Base-by-base conservation (phyloP, 2,797 vertebrate species). In the Capromys pilorides region DNA sequence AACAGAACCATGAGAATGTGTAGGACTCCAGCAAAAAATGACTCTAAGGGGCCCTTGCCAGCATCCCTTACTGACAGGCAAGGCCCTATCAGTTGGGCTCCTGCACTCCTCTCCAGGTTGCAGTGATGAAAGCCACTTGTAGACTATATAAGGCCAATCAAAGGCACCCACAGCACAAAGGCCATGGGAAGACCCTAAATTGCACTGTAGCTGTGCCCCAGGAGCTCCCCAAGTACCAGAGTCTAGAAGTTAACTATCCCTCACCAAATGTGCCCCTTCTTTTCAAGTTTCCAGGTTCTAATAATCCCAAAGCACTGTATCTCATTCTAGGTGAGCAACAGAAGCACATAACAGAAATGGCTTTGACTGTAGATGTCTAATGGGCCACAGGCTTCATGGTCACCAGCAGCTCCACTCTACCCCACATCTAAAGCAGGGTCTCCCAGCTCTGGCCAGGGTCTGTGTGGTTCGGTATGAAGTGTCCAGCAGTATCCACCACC, bases 241-340 rank as follows among this genome's bases (percentile, higher is more conserved):
- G 69, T 51, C 26, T 61, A 11, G 19, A 28, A 54, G 51, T 39
- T 71, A 49, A 31, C 3, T 24, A 39, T 9, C 67, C 13, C n/a
- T 87, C n/a, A 81, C 33, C 28, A 80, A 59, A 64, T 64, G 49
- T 71, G 24, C 4, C 59, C n/a, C 59, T 64, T 64, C 86, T 86
- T n/a, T 22, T 64, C n/a, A 90, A 57, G n/a, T n/a, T 71, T 51
- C 51, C 39, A 83, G 51, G 39, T 80, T 92, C 93, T 26, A 83
- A 54, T 2, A 69, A 28, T 39, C 45, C 59, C n/a, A 9, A 78
- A 79, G 59, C n/a, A 84, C 41, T 2, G 0, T 14, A 36, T 39
- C 64, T 71, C 39, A 31, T 61, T 66, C 62, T 81, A 57, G 64
- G 84, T 19, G 59, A 94, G 26, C 51, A 36, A 21, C 22, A 33